Evolutionary conservation across 2,797 vertebrate genomes (phyloP), one percentile per base, ranked within the genome.

Genomic region (Catostomus latipinnis): DNA sequence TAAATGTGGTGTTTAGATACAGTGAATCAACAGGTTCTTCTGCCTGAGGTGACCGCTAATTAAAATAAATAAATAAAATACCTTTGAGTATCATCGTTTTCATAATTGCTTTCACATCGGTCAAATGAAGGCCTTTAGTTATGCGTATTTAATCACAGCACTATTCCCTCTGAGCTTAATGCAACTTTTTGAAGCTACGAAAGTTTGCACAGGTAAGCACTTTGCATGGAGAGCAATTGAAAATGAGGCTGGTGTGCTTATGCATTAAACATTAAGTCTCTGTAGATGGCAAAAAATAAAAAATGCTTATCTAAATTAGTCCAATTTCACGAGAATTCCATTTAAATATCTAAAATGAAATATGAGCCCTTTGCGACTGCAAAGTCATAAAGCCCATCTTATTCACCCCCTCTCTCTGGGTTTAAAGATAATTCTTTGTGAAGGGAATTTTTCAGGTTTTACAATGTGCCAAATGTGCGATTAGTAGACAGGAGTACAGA

Each of bases 251-350:
- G 46, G 16, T 43, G 65, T 61, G 66, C 75, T 80, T 66, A 81
- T 84, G 84, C 81, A 86, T 87, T 86, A 86, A 85, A 84, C 81
- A 86, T 86, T 22, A 71, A 46, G 58, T 74, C 76, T 57, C 58
- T 52, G 45, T 10, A 74, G 61, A 81, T 7, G 6, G n/a, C 1
- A 1, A 22, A 62, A 53, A 68, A 66, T 72, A 18, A 62, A 53
- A 78, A 81, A 74, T 65, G 53, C 61, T 50, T 6, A 22, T 68
- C 54, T 58, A 74, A 71, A 61, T 12, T 45, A 13, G 78, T 68
- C 34, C 48, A 49, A 83, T 65, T 85, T 46, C 54, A 63, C 16
- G 69, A 56, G 50, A 83, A 74, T 80, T 78, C 60, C 66, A 85
- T 84, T 84, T 74, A 81, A 83, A 80, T 69, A 60, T 50, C 52